Conservation (phyloP, 1,140 invertebrate genomes). For the Pseudachorutes palmiensis region DNA sequence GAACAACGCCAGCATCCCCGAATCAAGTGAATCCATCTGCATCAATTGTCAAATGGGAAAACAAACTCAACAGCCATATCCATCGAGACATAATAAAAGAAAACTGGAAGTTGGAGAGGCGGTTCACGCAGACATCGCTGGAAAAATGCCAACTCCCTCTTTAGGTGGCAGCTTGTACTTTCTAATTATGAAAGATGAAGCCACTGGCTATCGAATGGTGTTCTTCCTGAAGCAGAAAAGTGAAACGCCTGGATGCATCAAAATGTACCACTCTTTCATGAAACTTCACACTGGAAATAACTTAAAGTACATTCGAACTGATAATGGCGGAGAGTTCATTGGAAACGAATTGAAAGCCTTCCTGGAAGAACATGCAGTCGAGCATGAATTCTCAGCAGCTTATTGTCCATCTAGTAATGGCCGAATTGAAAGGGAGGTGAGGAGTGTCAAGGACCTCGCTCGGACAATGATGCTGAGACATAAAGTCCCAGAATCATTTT, state of each 20-base stretch:
- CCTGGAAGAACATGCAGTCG: neutral
- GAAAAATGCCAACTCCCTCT: neutral
- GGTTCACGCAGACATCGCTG: neutral
- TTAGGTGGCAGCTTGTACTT: neutral
- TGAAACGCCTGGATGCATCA: neutral
- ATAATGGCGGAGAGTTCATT: slow-evolving; percentile 17
- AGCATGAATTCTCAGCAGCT: slow-evolving; percentile 2
- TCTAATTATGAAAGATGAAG: slow-evolving; percentile 10
- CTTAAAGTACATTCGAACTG: slow-evolving; percentile 9
- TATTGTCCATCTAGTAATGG: slow-evolving; percentile 3
- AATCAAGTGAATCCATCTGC: neutral
- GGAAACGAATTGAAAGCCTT: neutral
- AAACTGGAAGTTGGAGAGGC: neutral
- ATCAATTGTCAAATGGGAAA: neutral
- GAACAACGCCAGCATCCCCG: too few relatives aligned
- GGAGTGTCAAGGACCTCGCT: slow-evolving; percentile 3
- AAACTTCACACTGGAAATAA: slow-evolving; percentile 18
- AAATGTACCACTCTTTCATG: neutral
- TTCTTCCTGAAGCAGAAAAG: neutral
- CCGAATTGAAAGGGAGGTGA: slow-evolving; percentile 14
- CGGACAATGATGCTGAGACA: neutral
- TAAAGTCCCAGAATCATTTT: neutral
- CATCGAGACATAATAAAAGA: neutral
- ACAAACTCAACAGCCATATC: neutral
- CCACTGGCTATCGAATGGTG: neutral